phyloP scores from a whole-genome alignment of 2,888 invertebrate species.

The Athalia circularis region DNA sequence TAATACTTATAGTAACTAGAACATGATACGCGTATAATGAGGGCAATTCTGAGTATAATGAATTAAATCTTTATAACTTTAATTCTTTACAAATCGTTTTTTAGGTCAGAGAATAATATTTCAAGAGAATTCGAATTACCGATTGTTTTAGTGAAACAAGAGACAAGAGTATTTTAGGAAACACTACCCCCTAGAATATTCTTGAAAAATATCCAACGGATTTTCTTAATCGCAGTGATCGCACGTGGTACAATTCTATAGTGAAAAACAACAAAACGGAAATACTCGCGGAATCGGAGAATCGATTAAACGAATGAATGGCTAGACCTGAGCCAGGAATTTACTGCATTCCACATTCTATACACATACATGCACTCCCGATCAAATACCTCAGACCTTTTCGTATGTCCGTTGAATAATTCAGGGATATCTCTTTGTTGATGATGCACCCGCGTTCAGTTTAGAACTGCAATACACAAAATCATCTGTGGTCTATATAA shows the following conservation, averaged over 20 bases:
- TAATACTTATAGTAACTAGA: not conserved
- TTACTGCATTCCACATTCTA: not conserved
- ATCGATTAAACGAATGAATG: conserved; percentile 28
- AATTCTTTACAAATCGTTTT: not conserved
- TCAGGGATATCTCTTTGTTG: conserved; percentile 18
- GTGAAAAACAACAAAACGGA: not conserved
- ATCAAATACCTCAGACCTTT: conserved; percentile 31
- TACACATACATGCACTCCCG: conserved; percentile 3
- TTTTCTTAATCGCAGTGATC: too few species aligned
- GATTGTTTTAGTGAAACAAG: not conserved
- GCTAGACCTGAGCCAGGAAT: conserved; percentile 27
- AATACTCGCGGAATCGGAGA: conserved; percentile 27
- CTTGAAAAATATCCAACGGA: not conserved
- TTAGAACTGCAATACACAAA: not conserved
- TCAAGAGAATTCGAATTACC: not conserved
- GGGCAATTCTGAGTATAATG: conserved; percentile 16
- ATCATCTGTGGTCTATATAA: not conserved
- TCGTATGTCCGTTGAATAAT: conserved; percentile 29
- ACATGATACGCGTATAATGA: not conserved
- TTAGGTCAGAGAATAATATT: not conserved
- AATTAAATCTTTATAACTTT: not conserved
- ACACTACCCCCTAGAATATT: conserved; percentile 30
- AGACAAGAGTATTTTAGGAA: conserved; percentile 21
- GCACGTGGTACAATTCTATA: not conserved
- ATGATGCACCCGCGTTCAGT: not conserved